Evolutionary conservation across 1,140 invertebrate species (phyloP).

Genomic region (Solenopsis invicta): DNA sequence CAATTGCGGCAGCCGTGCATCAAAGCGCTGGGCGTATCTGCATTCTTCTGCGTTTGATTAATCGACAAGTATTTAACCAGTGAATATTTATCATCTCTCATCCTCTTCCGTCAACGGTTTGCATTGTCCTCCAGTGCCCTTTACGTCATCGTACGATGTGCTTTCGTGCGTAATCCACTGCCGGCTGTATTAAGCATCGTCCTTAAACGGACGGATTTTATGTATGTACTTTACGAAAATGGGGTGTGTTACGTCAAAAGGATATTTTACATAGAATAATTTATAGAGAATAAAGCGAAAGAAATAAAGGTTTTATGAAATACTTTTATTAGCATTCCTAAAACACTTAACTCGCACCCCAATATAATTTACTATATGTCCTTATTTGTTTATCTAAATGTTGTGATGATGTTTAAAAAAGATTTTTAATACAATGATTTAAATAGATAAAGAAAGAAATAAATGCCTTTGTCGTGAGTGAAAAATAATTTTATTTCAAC

Average conservation of each 20-base stretch:
- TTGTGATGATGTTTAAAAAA: not conserved
- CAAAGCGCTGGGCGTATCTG: not conserved
- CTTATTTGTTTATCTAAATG: not conserved
- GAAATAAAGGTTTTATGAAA: not conserved
- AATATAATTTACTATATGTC: not conserved
- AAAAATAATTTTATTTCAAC: not conserved
- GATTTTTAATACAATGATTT: not conserved
- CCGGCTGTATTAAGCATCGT: conserved; percentile 59
- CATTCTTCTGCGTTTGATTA: conserved; percentile 65
- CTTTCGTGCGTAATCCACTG: conserved; percentile 53
- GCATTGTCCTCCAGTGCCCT: conserved; percentile 57
- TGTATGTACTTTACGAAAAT: conserved; percentile 36
- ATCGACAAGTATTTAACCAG: conserved; percentile 63
- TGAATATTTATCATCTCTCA: conserved; percentile 68
- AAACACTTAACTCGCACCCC: not conserved
- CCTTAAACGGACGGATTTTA: conserved; percentile 38
- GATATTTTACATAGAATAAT: not conserved
- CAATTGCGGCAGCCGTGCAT: not conserved
- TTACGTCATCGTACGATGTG: conserved; percentile 4
- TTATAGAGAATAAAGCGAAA: not conserved
- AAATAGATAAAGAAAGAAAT: not conserved
- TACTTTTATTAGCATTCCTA: conserved; percentile 16
- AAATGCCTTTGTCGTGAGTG: not conserved
- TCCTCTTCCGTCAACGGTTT: conserved; percentile 50
- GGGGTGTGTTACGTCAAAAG: not conserved